Base-by-base conservation (phyloP, 2,113 vertebrate species). In the Gadus macrocephalus region DNA sequence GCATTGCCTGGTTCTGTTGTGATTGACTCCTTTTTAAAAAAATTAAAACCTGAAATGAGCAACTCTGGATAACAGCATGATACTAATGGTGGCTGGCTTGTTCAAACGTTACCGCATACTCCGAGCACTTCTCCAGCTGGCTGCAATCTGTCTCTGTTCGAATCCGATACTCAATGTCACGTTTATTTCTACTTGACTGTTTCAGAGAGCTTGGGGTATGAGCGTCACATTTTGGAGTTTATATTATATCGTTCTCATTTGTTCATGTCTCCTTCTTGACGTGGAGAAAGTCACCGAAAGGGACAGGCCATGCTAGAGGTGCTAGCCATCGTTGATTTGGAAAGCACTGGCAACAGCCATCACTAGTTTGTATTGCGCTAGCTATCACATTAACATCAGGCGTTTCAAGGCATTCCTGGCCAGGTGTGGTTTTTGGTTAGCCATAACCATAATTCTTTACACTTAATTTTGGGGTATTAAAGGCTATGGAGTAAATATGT, bases 61-160 rank as follows among this genome's bases (percentile, higher is more conserved):
- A 49, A 42, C 28, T 60, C 17, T 68, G 38, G 55, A 31, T 60
- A 27, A 60, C 19, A 9, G 68, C 31, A 62, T 70, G 68, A 70
- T 20, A 5, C 59, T 60, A 5, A 5, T 14, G 15, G 55, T 2
- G 55, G n/a, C 55, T n/a, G 55, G 55, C 55, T n/a, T 16, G 42
- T 49, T 49, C 42, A 49, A 49, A 49, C 42, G 9, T 49, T 14
- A 49, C 42, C 42, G 42, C 42, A 49, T 49, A 9, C 42, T 49
- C 42, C 42, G 11, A 49, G 42, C 11, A 49, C 42, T 49, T 49
- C 8, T 49, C 42, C 42, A 49, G 42, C 2, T 62, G 19, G 59
- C 67, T 11, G 35, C 67, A 38, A 20, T 38, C 12, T 53, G 35
- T 38, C 12, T 62, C 2, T 12, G 42, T 9, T 49, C 42, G 8